Percentiles rank a stretch among this genome's conserved stretches.
These are phyloP conservation scores for Dicentrarchus labrax DNA, from an alignment of 2,113 vertebrate genomes.

Conservation along the genomic window DNA sequence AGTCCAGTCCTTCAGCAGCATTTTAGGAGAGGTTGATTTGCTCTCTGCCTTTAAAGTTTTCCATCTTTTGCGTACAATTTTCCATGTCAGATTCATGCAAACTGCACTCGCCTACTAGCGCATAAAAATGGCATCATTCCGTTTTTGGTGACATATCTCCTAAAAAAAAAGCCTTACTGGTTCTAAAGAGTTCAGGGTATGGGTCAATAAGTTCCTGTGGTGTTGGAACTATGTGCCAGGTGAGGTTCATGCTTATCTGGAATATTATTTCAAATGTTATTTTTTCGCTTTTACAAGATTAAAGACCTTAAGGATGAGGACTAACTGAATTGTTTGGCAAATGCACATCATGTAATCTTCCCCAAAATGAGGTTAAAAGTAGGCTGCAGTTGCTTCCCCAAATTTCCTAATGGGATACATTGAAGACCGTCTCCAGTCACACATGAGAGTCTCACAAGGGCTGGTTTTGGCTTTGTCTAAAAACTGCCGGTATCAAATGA, in stretches of 20 bases:
- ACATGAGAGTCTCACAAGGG: background rate
- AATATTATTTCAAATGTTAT: background rate
- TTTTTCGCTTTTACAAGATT: background rate
- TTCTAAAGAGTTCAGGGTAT: background rate
- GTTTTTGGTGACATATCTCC: background rate
- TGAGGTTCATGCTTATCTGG: background rate
- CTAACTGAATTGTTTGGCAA: background rate
- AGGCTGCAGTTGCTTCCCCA: background rate
- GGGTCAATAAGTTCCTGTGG: no score
- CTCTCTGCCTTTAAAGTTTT: background rate
- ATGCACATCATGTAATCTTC: background rate
- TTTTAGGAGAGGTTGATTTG: no score
- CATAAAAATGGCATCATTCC: background rate
- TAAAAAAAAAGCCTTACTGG: background rate
- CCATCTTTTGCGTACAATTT: no score
- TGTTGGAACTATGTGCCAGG: background rate
- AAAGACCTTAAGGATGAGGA: background rate
- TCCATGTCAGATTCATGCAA: background rate
- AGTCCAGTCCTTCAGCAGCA: background rate
- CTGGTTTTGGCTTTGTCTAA: background rate
- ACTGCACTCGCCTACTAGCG: background rate
- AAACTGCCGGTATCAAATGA: background rate
- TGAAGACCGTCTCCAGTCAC: no score
- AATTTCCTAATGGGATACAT: background rate
- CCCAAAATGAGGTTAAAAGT: background rate